Evolutionary conservation across 2,797 vertebrate species (phyloP).

Genomic region (Pelochelys cantorii): DNA sequence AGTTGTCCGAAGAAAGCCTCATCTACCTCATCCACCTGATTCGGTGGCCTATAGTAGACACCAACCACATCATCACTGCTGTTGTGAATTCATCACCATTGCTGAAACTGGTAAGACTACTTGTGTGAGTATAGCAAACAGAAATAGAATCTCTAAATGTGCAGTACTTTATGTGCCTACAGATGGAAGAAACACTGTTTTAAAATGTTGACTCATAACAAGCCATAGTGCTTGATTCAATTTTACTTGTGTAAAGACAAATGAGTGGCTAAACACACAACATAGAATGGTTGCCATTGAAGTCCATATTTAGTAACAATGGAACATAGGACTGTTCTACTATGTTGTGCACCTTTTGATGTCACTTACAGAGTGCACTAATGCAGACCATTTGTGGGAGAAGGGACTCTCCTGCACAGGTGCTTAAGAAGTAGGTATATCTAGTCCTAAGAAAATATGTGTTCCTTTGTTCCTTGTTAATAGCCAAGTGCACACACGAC

Average conservation of each 20-base stretch:
- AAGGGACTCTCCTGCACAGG: background rate
- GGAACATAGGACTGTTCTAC: background rate
- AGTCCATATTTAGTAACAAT: background rate
- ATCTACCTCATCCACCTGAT: too few species aligned
- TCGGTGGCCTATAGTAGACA: too few species aligned
- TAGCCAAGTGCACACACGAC: background rate
- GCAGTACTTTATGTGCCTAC: background rate
- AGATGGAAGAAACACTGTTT: background rate
- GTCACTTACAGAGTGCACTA: background rate
- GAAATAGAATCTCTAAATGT: background rate
- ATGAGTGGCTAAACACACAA: background rate
- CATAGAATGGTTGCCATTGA: background rate
- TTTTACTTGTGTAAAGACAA: background rate
- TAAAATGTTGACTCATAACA: background rate
- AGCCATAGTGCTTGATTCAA: background rate
- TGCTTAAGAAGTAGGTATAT: background rate
- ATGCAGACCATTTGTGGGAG: background rate
- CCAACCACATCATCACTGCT: too few species aligned
- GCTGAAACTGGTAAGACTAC: background rate
- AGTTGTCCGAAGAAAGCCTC: too few species aligned
- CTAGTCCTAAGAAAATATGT: background rate
- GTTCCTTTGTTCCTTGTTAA: background rate
- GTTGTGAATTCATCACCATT: background rate
- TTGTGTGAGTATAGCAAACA: background rate
- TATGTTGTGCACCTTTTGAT: background rate